phyloP scores from a whole-genome alignment of 2,888 invertebrate genomes.

The Ectemnius cavifrons region DNA sequence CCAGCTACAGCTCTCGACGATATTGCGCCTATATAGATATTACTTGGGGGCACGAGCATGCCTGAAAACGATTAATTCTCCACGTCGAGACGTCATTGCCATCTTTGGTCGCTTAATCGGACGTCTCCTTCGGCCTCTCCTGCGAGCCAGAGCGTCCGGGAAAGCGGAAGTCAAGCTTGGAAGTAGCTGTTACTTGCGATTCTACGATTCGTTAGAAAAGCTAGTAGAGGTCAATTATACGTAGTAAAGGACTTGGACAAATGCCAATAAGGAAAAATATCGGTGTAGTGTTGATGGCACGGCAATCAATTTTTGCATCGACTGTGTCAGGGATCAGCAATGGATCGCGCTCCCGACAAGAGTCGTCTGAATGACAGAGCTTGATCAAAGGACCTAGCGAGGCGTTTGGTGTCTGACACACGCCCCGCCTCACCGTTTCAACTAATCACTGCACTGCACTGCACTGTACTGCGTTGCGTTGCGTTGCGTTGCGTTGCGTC shows the following conservation, averaged over 20 bases:
- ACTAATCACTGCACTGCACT: constrained; percentile 33
- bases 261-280: constrained; percentile 26
- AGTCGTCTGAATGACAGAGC: constrained; percentile 76
- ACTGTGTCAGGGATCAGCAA: constrained; percentile 40
- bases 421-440: constrained; percentile 66
- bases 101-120: constrained; percentile 66
- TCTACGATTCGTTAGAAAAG: neutral
- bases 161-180: constrained; percentile 17
- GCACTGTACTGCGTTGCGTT: too few species aligned
- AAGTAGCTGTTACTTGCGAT: constrained; percentile 10
- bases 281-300: constrained; percentile 54
- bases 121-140: constrained; percentile 52
- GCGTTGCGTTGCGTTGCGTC: too few species aligned
- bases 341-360: constrained; percentile 65
- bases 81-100: constrained; percentile 66
- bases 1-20: constrained; percentile 49
- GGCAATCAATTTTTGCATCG: constrained; percentile 61
- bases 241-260: neutral
- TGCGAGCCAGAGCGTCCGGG: too few species aligned
- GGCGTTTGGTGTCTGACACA: constrained; percentile 77
- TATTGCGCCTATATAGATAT: constrained; percentile 23
- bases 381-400: constrained; percentile 75
- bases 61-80: constrained; percentile 68
- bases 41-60: constrained; percentile 35
- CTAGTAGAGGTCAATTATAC: constrained; percentile 21